Percentiles rank a stretch among this genome's conserved stretches.
Evolutionary conservation across 1,140 invertebrate species (phyloP).

Genomic region (Aphaenogaster floridana): DNA sequence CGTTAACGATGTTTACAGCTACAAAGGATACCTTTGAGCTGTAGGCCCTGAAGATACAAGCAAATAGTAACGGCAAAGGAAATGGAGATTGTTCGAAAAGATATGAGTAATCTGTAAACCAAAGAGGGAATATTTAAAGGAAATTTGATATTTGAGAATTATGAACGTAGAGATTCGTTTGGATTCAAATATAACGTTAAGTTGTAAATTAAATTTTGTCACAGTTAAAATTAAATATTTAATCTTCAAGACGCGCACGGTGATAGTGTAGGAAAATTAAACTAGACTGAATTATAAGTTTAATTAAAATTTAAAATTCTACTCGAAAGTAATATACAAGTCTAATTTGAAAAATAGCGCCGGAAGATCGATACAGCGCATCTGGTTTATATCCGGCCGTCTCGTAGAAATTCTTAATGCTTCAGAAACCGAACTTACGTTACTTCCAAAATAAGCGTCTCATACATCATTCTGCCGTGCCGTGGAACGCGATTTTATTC

Average conservation of each 20-base stretch:
- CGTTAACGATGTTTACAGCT: constrained; percentile 28
- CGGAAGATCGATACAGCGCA: not conserved
- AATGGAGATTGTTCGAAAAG: not conserved
- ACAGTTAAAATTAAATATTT: constrained; percentile 10
- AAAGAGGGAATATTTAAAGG: not conserved
- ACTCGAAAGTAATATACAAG: not conserved
- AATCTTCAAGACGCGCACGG: not conserved
- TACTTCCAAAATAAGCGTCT: constrained; percentile 33
- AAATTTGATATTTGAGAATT: not conserved
- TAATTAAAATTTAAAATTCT: constrained; percentile 15
- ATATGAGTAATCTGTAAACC: not conserved
- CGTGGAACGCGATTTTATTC: constrained; percentile 1
- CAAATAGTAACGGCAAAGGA: not conserved
- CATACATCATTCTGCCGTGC: constrained; percentile 40
- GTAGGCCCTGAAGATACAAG: not conserved
- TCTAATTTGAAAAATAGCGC: not conserved
- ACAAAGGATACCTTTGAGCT: constrained; percentile 22
- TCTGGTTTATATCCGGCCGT: not conserved
- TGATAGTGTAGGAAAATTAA: not conserved
- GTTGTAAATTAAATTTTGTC: not conserved
- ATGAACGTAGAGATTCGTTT: not conserved
- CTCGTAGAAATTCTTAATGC: not conserved
- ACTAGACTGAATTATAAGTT: not conserved
- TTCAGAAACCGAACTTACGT: not conserved
- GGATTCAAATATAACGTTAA: not conserved